A percentile compares a stretch with the other conserved stretches of the same genome.
phyloP scores from a whole-genome alignment of 1,140 invertebrate genomes.

The Polypedilum vanderplanki region DNA sequence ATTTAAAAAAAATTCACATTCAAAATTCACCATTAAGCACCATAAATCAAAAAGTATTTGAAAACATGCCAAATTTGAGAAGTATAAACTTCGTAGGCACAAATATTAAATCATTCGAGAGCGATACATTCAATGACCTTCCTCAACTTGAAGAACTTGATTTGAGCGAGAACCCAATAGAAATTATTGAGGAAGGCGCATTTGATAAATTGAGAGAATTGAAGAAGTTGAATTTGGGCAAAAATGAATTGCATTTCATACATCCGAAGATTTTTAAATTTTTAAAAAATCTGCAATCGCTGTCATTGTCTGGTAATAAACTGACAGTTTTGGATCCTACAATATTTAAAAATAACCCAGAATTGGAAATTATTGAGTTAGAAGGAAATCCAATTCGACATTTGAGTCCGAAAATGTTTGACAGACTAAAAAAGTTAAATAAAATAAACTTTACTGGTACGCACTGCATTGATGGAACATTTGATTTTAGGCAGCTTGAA shows the following conservation, averaged over 20 bases:
- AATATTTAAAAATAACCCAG: not conserved
- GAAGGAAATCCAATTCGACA: not conserved
- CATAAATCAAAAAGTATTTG: not conserved
- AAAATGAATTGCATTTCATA: not conserved
- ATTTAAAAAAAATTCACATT: not conserved
- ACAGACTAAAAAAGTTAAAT: not conserved
- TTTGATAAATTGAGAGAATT: not conserved
- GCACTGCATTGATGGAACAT: not conserved
- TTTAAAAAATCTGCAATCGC: not conserved
- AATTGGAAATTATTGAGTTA: not conserved
- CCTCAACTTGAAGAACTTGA: not conserved
- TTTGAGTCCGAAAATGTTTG: not conserved
- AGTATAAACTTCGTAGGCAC: not conserved
- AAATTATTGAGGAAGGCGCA: not conserved
- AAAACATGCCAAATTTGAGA: not conserved
- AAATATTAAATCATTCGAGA: not conserved
- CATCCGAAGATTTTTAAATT: not conserved
- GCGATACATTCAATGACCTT: not conserved
- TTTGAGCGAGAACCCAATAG: not conserved
- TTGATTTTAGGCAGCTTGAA: not conserved
- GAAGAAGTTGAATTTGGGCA: not conserved
- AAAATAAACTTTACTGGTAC: not conserved
- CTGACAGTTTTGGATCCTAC: not conserved
- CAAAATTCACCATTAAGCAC: not conserved
- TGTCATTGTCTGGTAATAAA: not conserved